Evolutionary conservation across 2,113 vertebrate genomes (phyloP).

Genomic region (Prochilodus magdalenae): DNA sequence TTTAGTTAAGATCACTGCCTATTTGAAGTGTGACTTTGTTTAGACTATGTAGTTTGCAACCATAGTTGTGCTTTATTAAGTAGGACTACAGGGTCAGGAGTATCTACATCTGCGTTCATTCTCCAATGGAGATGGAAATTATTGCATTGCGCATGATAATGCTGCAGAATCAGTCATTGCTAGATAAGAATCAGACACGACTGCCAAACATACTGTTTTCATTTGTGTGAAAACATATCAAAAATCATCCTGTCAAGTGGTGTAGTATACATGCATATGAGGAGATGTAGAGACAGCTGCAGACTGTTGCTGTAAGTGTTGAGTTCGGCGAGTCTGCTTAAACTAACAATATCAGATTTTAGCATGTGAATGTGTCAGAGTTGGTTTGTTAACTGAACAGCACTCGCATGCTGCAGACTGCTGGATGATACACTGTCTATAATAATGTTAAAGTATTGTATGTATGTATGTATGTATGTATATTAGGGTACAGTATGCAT

Average conservation of each 20-base stretch:
- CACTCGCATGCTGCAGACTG: background rate
- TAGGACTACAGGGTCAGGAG: background rate
- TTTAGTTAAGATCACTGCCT: background rate
- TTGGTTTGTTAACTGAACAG: background rate
- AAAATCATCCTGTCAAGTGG: background rate
- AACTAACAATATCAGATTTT: slow-evolving; percentile 18
- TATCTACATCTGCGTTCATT: background rate
- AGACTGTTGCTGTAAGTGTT: background rate
- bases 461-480: too few species aligned
- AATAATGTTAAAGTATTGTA: background rate
- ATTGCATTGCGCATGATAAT: background rate
- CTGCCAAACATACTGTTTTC: background rate
- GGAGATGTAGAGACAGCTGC: background rate
- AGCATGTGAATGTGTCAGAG: background rate
- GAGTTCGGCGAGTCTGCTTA: background rate
- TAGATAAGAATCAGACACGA: background rate
- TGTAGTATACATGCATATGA: background rate
- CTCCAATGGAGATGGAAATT: background rate
- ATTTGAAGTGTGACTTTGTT: background rate
- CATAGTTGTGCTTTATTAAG: background rate
- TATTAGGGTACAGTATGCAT: background rate
- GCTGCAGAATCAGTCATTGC: background rate
- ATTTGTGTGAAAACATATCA: background rate
- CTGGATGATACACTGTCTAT: background rate
- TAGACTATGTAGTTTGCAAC: background rate